These are phyloP conservation scores for Exephanes ischioxanthus DNA, from an alignment of 2,888 invertebrate genomes.

Conservation along the genomic window DNA sequence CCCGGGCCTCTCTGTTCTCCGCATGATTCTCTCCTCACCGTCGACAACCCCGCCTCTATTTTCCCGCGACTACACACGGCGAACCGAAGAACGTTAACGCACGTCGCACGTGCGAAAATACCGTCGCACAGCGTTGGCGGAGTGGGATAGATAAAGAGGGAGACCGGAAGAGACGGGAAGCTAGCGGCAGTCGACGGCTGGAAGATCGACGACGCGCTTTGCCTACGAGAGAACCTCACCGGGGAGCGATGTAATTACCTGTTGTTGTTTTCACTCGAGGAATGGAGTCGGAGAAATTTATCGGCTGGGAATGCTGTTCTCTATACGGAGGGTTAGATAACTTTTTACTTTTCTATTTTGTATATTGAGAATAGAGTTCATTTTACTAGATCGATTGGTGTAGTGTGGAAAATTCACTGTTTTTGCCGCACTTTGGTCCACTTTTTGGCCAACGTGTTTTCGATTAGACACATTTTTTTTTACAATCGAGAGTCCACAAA, in stretches of 20 bases:
- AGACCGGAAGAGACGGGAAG: constrained; percentile 16
- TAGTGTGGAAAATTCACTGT: neutral
- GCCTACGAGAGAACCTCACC: constrained; percentile 55
- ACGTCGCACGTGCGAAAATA: constrained; percentile 64
- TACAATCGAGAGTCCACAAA: no score
- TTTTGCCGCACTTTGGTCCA: neutral
- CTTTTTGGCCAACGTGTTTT: neutral
- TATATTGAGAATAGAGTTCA: neutral
- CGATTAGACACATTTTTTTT: no score
- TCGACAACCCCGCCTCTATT: constrained; percentile 53
- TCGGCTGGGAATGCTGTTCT: neutral
- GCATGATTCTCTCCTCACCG: constrained; percentile 12
- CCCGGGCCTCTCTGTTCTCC: constrained; percentile 46
- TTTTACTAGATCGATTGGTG: neutral
- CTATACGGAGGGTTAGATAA: neutral
- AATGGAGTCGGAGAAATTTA: constrained; percentile 13
- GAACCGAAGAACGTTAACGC: constrained; percentile 59
- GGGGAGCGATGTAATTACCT: constrained; percentile 14
- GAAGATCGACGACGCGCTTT: constrained; percentile 63
- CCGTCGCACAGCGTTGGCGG: constrained; percentile 44
- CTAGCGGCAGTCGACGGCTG: constrained; percentile 35
- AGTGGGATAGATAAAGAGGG: constrained; percentile 12
- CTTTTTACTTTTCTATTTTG: neutral
- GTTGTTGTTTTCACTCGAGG: constrained; percentile 5
- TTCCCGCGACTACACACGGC: constrained; percentile 44